These are phyloP conservation scores for Sinelater perroti DNA, from an alignment of 2,888 invertebrate genomes.

Conservation along the genomic window DNA sequence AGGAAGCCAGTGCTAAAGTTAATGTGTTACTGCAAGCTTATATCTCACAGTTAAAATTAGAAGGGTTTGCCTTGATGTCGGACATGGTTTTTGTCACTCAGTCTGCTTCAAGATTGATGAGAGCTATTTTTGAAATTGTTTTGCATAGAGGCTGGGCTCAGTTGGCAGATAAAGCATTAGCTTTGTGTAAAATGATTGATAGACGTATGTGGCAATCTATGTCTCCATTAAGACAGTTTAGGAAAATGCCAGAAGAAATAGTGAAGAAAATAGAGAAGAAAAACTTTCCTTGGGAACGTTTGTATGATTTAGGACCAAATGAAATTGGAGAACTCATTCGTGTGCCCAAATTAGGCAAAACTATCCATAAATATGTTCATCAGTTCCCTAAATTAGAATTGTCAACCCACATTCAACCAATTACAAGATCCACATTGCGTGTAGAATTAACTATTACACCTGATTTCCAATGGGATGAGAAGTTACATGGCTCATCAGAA, in stretches of 20 bases:
- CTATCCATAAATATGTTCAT: slow-evolving; percentile 94
- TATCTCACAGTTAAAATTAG: slow-evolving; percentile 96
- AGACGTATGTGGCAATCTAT: slow-evolving; percentile 99
- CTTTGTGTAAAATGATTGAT: slow-evolving; percentile 99
- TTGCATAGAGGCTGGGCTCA: slow-evolving; percentile 94
- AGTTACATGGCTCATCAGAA: slow-evolving; percentile 82
- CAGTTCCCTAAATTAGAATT: slow-evolving; percentile 97
- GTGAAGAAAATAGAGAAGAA: slow-evolving; percentile 99
- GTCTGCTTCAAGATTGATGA: slow-evolving; percentile 91
- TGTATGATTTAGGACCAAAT: slow-evolving; percentile 96
- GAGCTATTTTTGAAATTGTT: slow-evolving; percentile 98
- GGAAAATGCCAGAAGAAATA: slow-evolving; percentile 96
- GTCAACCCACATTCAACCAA: slow-evolving; percentile 97
- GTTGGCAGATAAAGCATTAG: slow-evolving; percentile 92
- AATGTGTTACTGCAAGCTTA: slow-evolving; percentile 96
- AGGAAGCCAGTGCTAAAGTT: slow-evolving; percentile 97
- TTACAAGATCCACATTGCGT: slow-evolving; percentile 89
- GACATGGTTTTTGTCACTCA: slow-evolving; percentile 99
- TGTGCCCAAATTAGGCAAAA: slow-evolving; percentile 92
- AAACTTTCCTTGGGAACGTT: slow-evolving; percentile 90
- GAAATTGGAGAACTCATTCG: slow-evolving; percentile 96
- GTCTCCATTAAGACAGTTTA: slow-evolving; percentile 96
- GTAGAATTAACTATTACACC: slow-evolving; percentile 98
- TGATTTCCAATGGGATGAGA: slow-evolving; percentile 99
- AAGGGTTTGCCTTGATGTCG: slow-evolving; percentile 98